Conservation (phyloP, 2,113 vertebrate genomes). For the Ailuropoda melanoleuca region DNA sequence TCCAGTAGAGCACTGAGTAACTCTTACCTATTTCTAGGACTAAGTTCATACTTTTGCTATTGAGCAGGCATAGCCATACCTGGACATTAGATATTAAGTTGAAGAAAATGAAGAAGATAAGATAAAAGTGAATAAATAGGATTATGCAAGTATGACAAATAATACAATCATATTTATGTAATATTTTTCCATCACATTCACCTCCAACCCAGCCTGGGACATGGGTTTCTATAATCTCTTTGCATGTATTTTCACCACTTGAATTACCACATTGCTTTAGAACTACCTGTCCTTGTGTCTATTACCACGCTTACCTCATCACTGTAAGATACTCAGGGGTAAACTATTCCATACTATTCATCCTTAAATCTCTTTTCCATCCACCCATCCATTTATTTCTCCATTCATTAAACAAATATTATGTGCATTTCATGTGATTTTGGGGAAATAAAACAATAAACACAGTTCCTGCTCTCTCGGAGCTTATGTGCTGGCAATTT, state of each 20-base stretch:
- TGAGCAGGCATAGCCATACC: not conserved
- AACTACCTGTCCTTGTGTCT: not conserved
- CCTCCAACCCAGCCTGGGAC: not conserved
- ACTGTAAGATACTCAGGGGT: not conserved
- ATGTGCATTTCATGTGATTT: not conserved
- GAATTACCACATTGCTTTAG: not conserved
- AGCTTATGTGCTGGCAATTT: not conserved
- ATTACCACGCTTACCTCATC: not conserved
- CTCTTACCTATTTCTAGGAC: not conserved
- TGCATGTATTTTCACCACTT: not conserved
- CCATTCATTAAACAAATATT: not conserved
- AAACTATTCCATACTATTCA: not conserved
- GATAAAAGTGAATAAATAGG: not conserved
- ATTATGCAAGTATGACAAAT: not conserved
- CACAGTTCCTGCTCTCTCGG: not conserved
- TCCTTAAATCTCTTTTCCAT: not conserved
- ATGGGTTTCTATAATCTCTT: not conserved
- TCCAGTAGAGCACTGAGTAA: not conserved
- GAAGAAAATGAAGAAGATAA: not conserved
- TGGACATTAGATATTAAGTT: not conserved
- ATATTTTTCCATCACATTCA: not conserved
- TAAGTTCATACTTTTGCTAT: not conserved
- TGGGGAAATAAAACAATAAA: not conserved
- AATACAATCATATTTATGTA: not conserved
- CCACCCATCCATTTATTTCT: not conserved